A percentile compares a stretch with the other conserved stretches of the same genome.
These are phyloP conservation scores for Octopus sinensis DNA, from an alignment of 1,140 invertebrate species.

Conservation along the genomic window DNA sequence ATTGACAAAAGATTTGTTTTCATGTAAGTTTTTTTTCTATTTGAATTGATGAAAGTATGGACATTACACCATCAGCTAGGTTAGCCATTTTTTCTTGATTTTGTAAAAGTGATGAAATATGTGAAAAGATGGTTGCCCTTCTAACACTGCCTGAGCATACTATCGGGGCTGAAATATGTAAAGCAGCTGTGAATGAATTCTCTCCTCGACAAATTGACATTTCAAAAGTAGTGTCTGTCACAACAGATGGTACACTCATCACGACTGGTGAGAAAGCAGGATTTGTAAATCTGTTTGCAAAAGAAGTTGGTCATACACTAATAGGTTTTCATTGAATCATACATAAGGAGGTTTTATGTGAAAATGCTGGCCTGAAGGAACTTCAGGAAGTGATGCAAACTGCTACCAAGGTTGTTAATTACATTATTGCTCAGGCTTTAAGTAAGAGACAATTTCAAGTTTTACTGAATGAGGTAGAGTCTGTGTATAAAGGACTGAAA, in stretches of 20 bases:
- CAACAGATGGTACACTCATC: background rate
- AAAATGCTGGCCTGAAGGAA: background rate
- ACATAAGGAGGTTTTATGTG: background rate
- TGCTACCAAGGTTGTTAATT: background rate
- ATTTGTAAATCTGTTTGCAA: slow-evolving; percentile 3
- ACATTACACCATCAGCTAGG: slow-evolving; percentile 7
- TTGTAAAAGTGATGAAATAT: background rate
- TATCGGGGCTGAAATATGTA: background rate
- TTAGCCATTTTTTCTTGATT: background rate
- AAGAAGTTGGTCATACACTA: background rate
- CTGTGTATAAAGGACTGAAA: background rate
- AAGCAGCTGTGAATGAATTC: background rate
- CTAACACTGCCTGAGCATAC: background rate
- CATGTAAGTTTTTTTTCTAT: slow-evolving; percentile 4
- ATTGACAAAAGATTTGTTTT: background rate
- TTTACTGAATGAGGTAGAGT: background rate
- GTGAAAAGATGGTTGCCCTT: background rate
- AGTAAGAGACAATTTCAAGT: background rate
- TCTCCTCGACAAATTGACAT: background rate
- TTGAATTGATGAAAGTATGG: background rate
- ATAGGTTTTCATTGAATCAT: slow-evolving; percentile 5
- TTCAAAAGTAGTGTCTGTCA: background rate
- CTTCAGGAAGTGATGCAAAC: background rate
- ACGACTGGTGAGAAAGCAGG: background rate
- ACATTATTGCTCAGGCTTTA: background rate